Conservation (phyloP, 2,888 invertebrate genomes). For the Sabellastarte sp. region DNA sequence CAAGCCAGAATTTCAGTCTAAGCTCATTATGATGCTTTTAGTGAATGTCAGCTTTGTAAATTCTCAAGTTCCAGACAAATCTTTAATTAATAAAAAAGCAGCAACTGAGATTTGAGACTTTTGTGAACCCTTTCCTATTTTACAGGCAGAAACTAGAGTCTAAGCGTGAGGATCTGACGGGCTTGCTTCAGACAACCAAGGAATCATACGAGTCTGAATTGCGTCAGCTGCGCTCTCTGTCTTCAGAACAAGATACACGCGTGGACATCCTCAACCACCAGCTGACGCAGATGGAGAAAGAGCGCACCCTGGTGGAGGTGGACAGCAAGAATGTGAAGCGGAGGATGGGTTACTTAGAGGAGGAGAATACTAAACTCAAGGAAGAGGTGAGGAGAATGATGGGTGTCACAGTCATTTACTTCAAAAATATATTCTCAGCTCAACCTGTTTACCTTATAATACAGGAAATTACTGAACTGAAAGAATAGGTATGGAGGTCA, state of each 20-base stretch:
- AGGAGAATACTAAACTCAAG: constrained; percentile 64
- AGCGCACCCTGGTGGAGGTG: constrained; percentile 35
- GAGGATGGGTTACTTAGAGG: constrained; percentile 37
- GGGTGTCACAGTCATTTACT: too few species aligned
- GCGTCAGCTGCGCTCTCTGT: constrained; percentile 38
- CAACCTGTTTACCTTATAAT: too few species aligned
- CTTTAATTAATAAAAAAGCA: too few species aligned
- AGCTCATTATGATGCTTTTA: not conserved
- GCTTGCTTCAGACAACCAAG: not conserved
- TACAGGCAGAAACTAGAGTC: not conserved
- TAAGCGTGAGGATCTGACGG: not conserved
- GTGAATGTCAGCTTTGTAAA: too few species aligned
- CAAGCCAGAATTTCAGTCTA: too few species aligned
- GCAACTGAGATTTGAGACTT: too few species aligned
- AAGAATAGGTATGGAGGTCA: too few species aligned
- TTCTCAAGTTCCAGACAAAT: too few species aligned
- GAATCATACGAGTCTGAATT: constrained; percentile 11
- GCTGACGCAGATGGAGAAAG: constrained; percentile 40
- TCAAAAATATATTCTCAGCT: too few species aligned
- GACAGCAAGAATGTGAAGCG: constrained; percentile 39
- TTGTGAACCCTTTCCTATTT: too few species aligned
- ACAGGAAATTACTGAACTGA: too few species aligned
- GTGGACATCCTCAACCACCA: constrained; percentile 23
- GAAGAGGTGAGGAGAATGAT: constrained; percentile 65
- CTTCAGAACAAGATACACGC: constrained; percentile 32